Evolutionary conservation across 2,113 vertebrate genomes (phyloP), one percentile per base, ranked within the genome.

Genomic region (Hippoglossus stenolepis): DNA sequence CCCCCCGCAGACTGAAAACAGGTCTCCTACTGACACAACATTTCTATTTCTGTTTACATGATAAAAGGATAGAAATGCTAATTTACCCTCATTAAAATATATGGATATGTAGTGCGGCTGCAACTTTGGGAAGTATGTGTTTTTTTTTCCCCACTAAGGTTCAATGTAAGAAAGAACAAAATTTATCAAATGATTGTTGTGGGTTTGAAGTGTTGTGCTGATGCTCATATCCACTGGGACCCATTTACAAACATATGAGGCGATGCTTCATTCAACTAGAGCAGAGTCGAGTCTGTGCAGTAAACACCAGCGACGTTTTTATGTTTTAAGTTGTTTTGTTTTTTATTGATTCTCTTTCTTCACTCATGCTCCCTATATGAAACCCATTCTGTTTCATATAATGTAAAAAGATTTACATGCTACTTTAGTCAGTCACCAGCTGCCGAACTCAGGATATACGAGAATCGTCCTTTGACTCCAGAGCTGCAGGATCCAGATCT

Each of bases 41-140:
- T 21, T 18, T 75, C 80, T 94, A 90, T 93, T 93, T 89, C 79
- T 79, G 70, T 77, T 62, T 28, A 12, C 82, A 21, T 82, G 73
- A 88, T 80, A 72, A 80, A 83, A 71, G 65, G 20, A 70, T 72
- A 57, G 57, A 86, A 89, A 91, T 93, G 91, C 77, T 72, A 92
- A 93, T 92, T 38, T 26, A 31, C 6, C 21, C 73, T 90, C 85
- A 92, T 92, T 94, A 89, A 86, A 85, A 94, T 92, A 87, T 73
- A 91, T 85, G 58, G 61, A 79, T 83, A 81, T 26, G n/a, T 71
- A 6, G 53, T 49, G 73, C 75, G 61, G 24, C 7, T 75, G 82
- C 64, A 5, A 73, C 79, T 85, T 60, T 70, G 6, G 63, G 53
- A 79, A 73, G 43, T 15, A 31, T 7, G 12, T 51, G 31, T 24